These are phyloP conservation scores for Amphilophus citrinellus DNA, from an alignment of 2,113 vertebrate species.

Conservation along the genomic window DNA sequence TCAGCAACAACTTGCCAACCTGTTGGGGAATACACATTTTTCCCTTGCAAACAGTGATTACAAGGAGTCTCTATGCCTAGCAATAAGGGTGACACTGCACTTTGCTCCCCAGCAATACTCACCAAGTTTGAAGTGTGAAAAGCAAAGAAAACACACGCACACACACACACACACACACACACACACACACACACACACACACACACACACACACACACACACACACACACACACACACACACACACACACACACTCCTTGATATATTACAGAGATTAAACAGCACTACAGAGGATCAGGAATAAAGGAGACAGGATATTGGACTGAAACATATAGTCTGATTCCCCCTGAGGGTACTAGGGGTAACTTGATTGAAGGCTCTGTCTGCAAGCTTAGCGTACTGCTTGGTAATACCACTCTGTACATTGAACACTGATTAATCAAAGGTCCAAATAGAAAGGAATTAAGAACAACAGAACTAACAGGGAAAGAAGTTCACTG, in stretches of 20 bases:
- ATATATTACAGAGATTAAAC: slow-evolving; percentile 14
- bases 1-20: neutral
- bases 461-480: too few relatives aligned
- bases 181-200: fast-evolving
- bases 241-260: neutral
- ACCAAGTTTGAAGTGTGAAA: neutral
- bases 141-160: neutral
- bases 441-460: neutral
- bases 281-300: neutral
- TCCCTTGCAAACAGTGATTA: neutral
- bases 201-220: too few relatives aligned
- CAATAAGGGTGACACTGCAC: neutral
- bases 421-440: slow-evolving; percentile 23
- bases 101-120: neutral
- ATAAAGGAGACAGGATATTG: neutral
- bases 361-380: slow-evolving; percentile 20
- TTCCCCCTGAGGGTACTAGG: neutral
- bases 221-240: neutral
- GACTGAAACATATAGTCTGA: neutral
- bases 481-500: neutral
- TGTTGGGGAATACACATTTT: neutral
- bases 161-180: neutral
- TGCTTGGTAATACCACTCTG: neutral
- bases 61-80: neutral
- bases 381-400: neutral